Conservation (phyloP, 2,797 vertebrate genomes). For the Macroramphosus scolopax region DNA sequence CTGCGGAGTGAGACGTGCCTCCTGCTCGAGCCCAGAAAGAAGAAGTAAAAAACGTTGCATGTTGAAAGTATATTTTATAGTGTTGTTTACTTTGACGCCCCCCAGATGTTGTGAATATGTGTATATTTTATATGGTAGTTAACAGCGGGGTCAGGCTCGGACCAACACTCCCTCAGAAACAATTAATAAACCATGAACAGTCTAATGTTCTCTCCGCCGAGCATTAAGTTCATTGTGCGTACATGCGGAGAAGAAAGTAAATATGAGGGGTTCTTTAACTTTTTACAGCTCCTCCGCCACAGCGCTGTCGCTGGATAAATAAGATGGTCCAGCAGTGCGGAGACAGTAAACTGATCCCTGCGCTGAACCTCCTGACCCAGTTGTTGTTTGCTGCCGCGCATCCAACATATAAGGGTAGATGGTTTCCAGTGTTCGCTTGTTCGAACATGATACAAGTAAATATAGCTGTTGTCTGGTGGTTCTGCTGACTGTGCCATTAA, state of each 20-base stretch:
- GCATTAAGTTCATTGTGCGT: constrained; percentile 52
- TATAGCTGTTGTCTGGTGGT: constrained; percentile 67
- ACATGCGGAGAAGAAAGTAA: constrained; percentile 58
- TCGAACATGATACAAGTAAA: constrained; percentile 68
- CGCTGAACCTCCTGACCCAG: constrained; percentile 55
- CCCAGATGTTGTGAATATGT: constrained; percentile 73
- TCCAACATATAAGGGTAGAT: constrained; percentile 57
- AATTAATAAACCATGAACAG: constrained; percentile 72
- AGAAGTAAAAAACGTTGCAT: constrained; percentile 24
- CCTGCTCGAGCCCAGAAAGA: constrained; percentile 41
- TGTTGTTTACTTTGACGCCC: constrained; percentile 66
- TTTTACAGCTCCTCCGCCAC: constrained; percentile 52
- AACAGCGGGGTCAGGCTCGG: constrained; percentile 63
- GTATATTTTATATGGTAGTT: constrained; percentile 72
- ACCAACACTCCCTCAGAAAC: constrained; percentile 70
- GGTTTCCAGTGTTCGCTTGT: constrained; percentile 66
- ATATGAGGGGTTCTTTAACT: constrained; percentile 39
- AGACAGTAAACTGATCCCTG: constrained; percentile 42
- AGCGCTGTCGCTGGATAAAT: constrained; percentile 44
- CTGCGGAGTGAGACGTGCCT: constrained; percentile 65
- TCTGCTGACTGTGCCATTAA: constrained; percentile 61
- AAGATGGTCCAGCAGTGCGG: constrained; percentile 29
- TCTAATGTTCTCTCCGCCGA: constrained; percentile 61
- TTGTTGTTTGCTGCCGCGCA: constrained; percentile 61
- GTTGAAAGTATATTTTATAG: constrained; percentile 60